phyloP scores from a whole-genome alignment of 1,140 invertebrate species.

The Callitettix versicolor region DNA sequence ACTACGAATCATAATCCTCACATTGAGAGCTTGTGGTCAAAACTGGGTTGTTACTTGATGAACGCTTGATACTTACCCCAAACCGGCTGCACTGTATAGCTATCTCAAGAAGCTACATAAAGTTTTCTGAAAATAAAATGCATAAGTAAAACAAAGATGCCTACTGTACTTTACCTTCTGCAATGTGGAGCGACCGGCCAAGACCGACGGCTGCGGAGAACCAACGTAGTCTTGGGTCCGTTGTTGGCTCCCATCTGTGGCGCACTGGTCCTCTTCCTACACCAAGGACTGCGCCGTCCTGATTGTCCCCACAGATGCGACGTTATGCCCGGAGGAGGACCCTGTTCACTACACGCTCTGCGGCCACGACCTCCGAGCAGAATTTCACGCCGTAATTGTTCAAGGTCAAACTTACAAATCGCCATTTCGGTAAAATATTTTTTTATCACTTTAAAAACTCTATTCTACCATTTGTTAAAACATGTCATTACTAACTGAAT shows the following conservation, averaged over 20 bases:
- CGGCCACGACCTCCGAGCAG: constrained; percentile 24
- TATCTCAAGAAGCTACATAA: too few species aligned
- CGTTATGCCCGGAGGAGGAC: constrained; percentile 15
- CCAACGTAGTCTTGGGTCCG: constrained; percentile 17
- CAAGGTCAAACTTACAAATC: constrained; percentile 24
- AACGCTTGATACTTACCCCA: too few species aligned
- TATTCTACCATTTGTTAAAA: neutral
- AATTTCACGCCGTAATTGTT: constrained; percentile 24
- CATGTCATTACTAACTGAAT: too few species aligned
- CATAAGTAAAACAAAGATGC: too few species aligned
- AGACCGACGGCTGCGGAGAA: constrained; percentile 27
- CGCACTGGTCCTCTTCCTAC: constrained; percentile 27
- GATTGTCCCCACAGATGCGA: constrained; percentile 26
- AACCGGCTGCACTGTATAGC: too few species aligned
- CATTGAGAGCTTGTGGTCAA: too few species aligned
- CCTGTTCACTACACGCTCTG: constrained; percentile 25
- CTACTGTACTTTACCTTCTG: constrained; percentile 26
- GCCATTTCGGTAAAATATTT: neutral
- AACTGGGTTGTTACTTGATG: too few species aligned
- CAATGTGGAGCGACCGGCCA: constrained; percentile 30
- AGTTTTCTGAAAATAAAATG: too few species aligned
- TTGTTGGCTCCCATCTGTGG: constrained; percentile 24
- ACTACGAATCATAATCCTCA: too few species aligned
- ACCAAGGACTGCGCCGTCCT: constrained; percentile 24
- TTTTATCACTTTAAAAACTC: neutral